Conservation (phyloP, 2,797 vertebrate species). For the Hoplostethus mediterraneus region DNA sequence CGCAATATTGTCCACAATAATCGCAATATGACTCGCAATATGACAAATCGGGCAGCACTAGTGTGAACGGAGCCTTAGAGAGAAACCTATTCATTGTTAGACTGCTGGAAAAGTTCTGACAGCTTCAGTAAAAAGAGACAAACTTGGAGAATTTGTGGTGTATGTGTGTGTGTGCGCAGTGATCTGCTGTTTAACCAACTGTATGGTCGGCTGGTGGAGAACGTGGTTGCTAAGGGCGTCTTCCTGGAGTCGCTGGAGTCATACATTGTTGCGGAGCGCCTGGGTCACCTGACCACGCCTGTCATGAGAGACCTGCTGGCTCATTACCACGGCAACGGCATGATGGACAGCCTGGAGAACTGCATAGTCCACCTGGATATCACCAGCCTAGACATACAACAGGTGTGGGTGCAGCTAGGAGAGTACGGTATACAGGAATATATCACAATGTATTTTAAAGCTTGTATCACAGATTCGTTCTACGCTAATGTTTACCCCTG, state of each 20-base stretch:
- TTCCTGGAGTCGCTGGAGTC: conserved; percentile 95
- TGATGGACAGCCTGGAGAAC: conserved; percentile 95
- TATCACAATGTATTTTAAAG: too few relatives aligned
- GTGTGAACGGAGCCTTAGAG: too few relatives aligned
- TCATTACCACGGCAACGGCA: conserved; percentile 93
- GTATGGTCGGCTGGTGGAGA: conserved; percentile 92
- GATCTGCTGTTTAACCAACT: conserved; percentile 95
- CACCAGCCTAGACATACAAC: conserved; percentile 96
- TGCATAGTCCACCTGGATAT: conserved; percentile 98
- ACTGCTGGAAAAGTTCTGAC: too few relatives aligned
- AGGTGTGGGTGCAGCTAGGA: conserved; percentile 87
- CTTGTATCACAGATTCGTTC: too few relatives aligned
- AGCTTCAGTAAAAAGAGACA: too few relatives aligned
- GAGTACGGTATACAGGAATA: not conserved
- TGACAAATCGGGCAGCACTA: too few relatives aligned
- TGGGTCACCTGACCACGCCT: conserved; percentile 92
- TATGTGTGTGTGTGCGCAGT: conserved; percentile 66
- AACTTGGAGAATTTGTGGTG: not conserved
- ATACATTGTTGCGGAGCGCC: conserved; percentile 92
- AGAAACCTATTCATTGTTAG: too few relatives aligned
- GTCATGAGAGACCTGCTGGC: conserved; percentile 95
- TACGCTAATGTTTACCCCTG: too few relatives aligned
- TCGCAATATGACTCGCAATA: too few relatives aligned
- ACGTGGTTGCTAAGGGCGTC: conserved; percentile 92
- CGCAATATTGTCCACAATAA: too few relatives aligned